A percentile compares a stretch with the other conserved stretches of the same genome.
Evolutionary conservation across 1,140 invertebrate species (phyloP).

Genomic region (Calliphora vicina): DNA sequence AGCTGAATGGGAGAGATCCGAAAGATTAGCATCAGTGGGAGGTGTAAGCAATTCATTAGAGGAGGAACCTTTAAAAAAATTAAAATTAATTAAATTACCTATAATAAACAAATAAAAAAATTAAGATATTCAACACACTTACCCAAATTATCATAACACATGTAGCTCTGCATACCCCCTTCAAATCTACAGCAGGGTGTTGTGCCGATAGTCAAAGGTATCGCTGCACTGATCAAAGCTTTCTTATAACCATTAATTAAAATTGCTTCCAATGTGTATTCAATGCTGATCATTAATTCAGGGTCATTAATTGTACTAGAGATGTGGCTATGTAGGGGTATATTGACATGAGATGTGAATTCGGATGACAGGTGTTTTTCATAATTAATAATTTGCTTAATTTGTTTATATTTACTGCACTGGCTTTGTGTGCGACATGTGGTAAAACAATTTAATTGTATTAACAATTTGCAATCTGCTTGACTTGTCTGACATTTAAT

Average conservation of each 20-base stretch:
- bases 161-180: not conserved
- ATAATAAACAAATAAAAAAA: not conserved
- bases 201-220: not conserved
- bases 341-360: not conserved
- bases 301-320: not conserved
- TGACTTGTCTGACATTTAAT: not conserved
- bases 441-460: constrained; percentile 22
- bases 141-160: constrained; percentile 25
- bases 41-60: not conserved
- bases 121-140: not conserved
- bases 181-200: not conserved
- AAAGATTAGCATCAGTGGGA: not conserved
- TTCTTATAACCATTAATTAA: not conserved
- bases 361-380: not conserved
- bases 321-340: not conserved
- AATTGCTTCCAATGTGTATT: not conserved
- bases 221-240: not conserved
- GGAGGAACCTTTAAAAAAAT: not conserved
- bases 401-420: not conserved
- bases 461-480: not conserved
- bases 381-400: not conserved
- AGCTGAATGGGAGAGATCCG: not conserved
- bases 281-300: not conserved
- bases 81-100: not conserved
- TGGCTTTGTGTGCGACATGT: not conserved